Evolutionary conservation across 2,113 vertebrate genomes (phyloP), one percentile per base, ranked within the genome.

Genomic region (Leucopternis melanops): DNA sequence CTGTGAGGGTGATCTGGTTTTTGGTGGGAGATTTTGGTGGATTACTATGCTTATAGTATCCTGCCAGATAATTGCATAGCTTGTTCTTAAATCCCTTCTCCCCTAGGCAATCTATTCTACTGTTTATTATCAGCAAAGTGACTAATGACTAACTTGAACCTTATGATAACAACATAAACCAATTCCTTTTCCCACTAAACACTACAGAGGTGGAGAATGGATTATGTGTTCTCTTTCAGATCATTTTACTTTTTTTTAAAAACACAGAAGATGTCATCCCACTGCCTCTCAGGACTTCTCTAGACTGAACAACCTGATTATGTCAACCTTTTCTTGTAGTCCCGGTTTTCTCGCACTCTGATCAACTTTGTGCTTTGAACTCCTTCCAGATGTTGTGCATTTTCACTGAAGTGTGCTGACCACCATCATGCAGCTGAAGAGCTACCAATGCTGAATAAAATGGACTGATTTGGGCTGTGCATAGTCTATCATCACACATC

Each of bases 291-390:
- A 87, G 65, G 52, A 47, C 81, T 87, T 52, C 20, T 86, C 8
- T 66, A 78, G 20, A 66, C 49, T 58, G 55, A 77, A 29, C 34
- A 93, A 86, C 71, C 81, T 85, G n/a, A 89, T 92, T 94, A 85
- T 52, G 61, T 61, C 87, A 85, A 20, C 40, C 4, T 81, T 79
- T 62, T 47, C 15, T 65, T 58, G 31, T 38, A 72, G 62, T 52
- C 5, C 7, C 11, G 5, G 1, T 72, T 95, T 87, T 72, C 73
- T 87, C 0, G 0, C 19, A 16, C 34, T 72, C 29, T 59, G 25
- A 66, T 92, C 6, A 1, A 57, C 1, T 5, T n/a, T 79, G 22
- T 89, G 20, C 62, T 92, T 75, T 79, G 36, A 85, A 80, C 26
- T 94, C 61, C 52, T 91, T 81, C 4, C 18, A 85, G 45, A 67